Evolutionary conservation across 2,888 invertebrate genomes (phyloP), one percentile per base, ranked within the genome.

Genomic region (Folsomia candida): DNA sequence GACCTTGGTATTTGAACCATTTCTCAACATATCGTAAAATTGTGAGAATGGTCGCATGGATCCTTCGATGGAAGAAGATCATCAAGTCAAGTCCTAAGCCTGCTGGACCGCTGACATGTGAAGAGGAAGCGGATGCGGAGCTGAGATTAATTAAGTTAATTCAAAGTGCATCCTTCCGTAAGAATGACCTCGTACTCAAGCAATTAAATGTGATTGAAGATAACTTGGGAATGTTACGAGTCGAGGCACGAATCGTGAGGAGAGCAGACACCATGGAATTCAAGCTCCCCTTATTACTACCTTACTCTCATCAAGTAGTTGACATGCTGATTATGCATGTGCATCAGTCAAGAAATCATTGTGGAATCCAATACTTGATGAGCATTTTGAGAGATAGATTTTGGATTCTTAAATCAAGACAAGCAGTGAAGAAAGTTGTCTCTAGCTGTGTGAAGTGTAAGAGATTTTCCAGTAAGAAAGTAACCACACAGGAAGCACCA

Each of bases 261-360:
- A 6, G 6, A n/a, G 11, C 11, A 22, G 57, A 57, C 20, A 11
- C 20, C 6, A 22, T 68, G 29, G 51, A 69, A 26, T 81, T 81
- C 74, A 68, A 76, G 28, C 72, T 59, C 74, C 81, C 81, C 6
- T 79, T 80, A 27, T 25, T 82, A 14, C 70, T 82, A 63, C 80
- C 80, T 22, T 64, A 60, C 1, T 69, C 66, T 20, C 79, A 81
- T 73, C 67, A 67, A 2, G 71, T 78, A 27, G 79, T 81, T 0
- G 54, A 59, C 4, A 69, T 76, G 61, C 62, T 77, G 67, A n/a
- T 67, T 37, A 4, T n/a, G 4, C 14, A 62, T 61, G 60, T 28
- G 14, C 67, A 67, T 29, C 9, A 6, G 51, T n/a, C 24, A 9
- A 20, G 3, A 2, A 37, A 4, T 63, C 62, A 66, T 24, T 22